phyloP scores from a whole-genome alignment of 1,140 invertebrate genomes.

The Drosophila auraria region DNA sequence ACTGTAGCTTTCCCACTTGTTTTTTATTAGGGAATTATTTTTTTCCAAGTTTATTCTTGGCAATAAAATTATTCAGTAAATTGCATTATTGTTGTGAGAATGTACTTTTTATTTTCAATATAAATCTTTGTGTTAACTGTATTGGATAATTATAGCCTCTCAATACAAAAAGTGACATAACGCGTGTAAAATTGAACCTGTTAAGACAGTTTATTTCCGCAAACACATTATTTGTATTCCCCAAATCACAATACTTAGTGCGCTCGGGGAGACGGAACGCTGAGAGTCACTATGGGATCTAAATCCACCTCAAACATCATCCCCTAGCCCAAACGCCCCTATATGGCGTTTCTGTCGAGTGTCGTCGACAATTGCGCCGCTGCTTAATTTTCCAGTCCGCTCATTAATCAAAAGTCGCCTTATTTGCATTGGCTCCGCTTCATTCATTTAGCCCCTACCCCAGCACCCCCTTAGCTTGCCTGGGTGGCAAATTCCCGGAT shows the following conservation, averaged over 20 bases:
- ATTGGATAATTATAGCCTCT: too few relatives aligned
- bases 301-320: neutral
- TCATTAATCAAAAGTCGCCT: constrained; percentile 70
- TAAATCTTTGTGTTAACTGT: too few relatives aligned
- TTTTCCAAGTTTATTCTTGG: neutral
- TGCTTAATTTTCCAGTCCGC: constrained; percentile 58
- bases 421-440: constrained; percentile 52
- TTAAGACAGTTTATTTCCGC: neutral
- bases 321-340: neutral
- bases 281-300: constrained; percentile 7
- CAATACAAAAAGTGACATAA: neutral
- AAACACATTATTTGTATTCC: too few relatives aligned
- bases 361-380: constrained; percentile 22
- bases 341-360: neutral
- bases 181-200: neutral
- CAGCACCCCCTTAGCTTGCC: neutral
- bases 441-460: constrained; percentile 15
- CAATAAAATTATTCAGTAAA: neutral
- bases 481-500: constrained; percentile 22
- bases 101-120: too few relatives aligned
- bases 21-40: too few relatives aligned
- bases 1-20: too few relatives aligned
- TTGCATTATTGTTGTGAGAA: neutral
- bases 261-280: neutral
- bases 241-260: too few relatives aligned